phyloP scores from a whole-genome alignment of 2,888 invertebrate species.

The Myopa tessellatipennis region DNA sequence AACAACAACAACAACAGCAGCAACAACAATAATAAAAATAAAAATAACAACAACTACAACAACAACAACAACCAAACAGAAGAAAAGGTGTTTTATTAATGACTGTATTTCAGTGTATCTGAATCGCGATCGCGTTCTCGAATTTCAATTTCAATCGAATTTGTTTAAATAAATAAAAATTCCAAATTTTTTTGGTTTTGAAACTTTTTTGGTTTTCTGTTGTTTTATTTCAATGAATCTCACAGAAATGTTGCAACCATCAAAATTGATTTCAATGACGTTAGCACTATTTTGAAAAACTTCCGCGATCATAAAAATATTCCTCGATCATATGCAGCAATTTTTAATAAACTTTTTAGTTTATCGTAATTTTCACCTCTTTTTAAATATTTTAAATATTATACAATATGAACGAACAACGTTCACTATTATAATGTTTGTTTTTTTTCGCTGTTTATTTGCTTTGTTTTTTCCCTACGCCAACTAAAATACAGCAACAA shows the following conservation, averaged over 20 bases:
- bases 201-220: too few relatives aligned
- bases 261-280: neutral
- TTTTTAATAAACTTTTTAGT: neutral
- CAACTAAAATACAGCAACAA: neutral
- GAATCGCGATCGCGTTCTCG: neutral
- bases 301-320: neutral
- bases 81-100: slow-evolving; percentile 1
- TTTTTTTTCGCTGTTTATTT: slow-evolving; percentile 28
- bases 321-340: neutral
- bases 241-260: too few relatives aligned
- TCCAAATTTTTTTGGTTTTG: too few relatives aligned
- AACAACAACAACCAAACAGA: neutral
- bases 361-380: slow-evolving; percentile 6
- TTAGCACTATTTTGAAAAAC: neutral
- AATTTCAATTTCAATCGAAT: too few relatives aligned
- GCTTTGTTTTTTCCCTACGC: neutral
- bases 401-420: slow-evolving; percentile 1
- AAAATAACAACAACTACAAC: neutral
- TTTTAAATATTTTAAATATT: slow-evolving; percentile 2
- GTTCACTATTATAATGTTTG: slow-evolving; percentile 11
- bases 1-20: slow-evolving; percentile 18
- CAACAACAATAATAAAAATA: neutral
- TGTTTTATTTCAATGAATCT: too few relatives aligned
- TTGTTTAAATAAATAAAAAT: too few relatives aligned
- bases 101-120: neutral